These are phyloP conservation scores for Malurus alboscapulatus DNA, from an alignment of 2,113 vertebrate genomes.

Conservation along the genomic window DNA sequence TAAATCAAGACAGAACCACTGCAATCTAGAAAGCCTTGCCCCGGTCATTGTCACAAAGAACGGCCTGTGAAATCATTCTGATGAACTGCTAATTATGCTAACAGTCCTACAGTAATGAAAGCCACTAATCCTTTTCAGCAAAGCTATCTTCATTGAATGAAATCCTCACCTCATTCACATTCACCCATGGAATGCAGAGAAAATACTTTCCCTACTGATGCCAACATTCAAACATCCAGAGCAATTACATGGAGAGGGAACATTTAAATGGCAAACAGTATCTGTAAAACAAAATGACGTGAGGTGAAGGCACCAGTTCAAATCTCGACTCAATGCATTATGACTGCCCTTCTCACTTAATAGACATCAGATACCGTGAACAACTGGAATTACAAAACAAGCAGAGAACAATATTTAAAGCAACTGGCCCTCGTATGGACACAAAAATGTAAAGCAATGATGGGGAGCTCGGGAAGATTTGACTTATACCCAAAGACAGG, in stretches of 20 bases:
- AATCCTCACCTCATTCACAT: conserved; percentile 9
- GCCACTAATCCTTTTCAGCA: conserved; percentile 33
- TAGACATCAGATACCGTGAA: neutral
- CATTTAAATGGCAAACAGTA: conserved; percentile 15
- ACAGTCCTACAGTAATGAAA: conserved; percentile 38
- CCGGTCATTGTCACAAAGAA: neutral
- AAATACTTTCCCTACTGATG: neutral
- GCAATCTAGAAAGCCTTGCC: conserved; percentile 4
- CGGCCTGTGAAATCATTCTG: neutral
- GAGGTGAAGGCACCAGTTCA: conserved; percentile 17
- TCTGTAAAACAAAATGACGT: conserved; percentile 13
- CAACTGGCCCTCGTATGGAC: neutral
- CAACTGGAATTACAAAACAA: neutral
- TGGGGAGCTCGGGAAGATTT: neutral
- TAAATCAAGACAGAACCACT: conserved; percentile 44
- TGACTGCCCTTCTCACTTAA: conserved; percentile 38
- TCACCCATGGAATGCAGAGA: neutral
- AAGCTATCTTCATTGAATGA: neutral
- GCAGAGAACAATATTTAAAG: neutral
- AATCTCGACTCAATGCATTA: neutral
- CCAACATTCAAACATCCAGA: neutral
- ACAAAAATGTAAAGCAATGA: neutral
- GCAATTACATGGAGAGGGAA: neutral
- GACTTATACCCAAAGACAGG: neutral
- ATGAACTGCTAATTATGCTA: conserved; percentile 43